Conservation (phyloP, 2,113 vertebrate genomes). For the Sula dactylatra region DNA sequence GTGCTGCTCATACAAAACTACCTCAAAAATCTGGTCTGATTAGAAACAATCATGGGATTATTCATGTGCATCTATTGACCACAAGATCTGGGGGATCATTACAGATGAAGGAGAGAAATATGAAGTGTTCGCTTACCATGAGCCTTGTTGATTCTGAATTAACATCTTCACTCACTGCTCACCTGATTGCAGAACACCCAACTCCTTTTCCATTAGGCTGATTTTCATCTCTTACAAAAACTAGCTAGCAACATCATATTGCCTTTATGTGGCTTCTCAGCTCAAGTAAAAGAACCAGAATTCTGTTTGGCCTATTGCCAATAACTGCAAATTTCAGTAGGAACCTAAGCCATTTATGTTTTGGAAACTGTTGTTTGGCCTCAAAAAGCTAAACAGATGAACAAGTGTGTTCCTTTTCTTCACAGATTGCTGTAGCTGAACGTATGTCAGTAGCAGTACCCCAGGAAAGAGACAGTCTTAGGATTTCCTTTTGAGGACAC, state of each 20-base stretch:
- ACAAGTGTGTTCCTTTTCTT: background rate
- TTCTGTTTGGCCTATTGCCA: background rate
- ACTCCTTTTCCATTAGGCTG: background rate
- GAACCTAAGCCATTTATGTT: background rate
- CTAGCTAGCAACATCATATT: background rate
- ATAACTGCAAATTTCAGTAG: background rate
- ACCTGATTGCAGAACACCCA: background rate
- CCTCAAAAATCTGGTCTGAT: background rate
- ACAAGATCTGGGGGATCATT: background rate
- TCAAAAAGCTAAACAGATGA: background rate
- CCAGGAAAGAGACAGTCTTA: background rate
- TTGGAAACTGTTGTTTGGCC: background rate
- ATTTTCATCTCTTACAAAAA: background rate
- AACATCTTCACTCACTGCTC: background rate
- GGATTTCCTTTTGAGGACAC: background rate
- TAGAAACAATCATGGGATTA: background rate
- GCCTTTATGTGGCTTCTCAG: background rate
- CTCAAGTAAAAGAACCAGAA: background rate
- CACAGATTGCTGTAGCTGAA: background rate
- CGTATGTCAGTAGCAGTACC: background rate
- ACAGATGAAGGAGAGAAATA: background rate
- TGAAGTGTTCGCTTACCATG: accelerated
- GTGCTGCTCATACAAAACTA: background rate
- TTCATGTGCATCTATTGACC: background rate
- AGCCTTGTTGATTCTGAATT: background rate